Evolutionary conservation across 2,113 vertebrate species (phyloP).

Genomic region (Todiramphus chloris): DNA sequence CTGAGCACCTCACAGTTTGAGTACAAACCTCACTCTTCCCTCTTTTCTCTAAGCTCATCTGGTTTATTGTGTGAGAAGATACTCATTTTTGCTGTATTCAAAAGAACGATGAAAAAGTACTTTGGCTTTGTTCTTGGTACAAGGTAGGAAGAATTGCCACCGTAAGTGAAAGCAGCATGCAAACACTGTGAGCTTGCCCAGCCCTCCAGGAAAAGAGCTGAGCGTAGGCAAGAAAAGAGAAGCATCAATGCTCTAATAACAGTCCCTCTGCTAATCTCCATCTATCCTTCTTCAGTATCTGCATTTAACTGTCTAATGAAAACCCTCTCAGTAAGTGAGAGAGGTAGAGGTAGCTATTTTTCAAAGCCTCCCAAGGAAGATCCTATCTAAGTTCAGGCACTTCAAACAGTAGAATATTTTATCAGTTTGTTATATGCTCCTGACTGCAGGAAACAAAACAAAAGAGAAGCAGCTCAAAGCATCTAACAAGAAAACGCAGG

Average conservation of each 20-base stretch:
- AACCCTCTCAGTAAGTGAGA: neutral
- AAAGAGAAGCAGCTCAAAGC: neutral
- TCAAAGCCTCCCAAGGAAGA: neutral
- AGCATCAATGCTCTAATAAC: neutral
- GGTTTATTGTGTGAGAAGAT: neutral
- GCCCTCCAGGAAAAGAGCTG: neutral
- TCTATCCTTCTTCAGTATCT: neutral
- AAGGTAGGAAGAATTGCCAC: neutral
- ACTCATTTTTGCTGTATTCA: neutral
- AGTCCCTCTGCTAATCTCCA: neutral
- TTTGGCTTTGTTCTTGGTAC: neutral
- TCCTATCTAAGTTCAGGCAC: neutral
- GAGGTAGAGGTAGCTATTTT: neutral
- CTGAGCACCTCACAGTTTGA: neutral
- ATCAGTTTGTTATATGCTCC: neutral
- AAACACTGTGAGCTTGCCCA: neutral
- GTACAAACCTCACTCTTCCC: neutral
- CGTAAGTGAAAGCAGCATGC: neutral
- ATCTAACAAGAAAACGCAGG: neutral
- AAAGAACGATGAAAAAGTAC: neutral
- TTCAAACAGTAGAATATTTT: conserved; percentile 10
- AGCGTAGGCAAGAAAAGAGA: neutral
- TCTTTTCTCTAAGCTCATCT: neutral
- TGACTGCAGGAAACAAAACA: neutral
- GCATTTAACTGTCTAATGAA: neutral